A percentile compares a stretch with the other conserved stretches of the same genome.
Evolutionary conservation across 2,113 vertebrate species (phyloP).

Genomic region (Otus sunia): DNA sequence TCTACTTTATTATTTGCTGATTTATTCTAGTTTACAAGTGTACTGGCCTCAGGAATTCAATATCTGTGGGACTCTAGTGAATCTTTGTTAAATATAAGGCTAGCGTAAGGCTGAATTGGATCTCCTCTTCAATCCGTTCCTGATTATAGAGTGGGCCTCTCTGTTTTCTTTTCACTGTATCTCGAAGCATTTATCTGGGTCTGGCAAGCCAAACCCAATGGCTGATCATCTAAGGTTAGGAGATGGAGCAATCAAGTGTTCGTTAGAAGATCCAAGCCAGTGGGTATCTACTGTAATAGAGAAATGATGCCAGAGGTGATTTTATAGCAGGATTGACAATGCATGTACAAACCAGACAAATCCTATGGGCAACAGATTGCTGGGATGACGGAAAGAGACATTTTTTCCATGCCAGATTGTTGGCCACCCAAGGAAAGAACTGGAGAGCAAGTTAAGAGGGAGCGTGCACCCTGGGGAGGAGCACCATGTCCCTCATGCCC

Average conservation of each 20-base stretch:
- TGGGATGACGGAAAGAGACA: neutral
- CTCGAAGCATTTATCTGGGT: neutral
- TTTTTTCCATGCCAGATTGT: neutral
- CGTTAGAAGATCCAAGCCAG: neutral
- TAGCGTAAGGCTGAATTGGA: neutral
- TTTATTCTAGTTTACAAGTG: neutral
- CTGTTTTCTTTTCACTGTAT: neutral
- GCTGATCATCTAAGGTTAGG: neutral
- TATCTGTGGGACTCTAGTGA: neutral
- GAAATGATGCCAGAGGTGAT: neutral
- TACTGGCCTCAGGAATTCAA: neutral
- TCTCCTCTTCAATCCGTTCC: neutral
- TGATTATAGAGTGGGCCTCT: neutral
- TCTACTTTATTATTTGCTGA: neutral
- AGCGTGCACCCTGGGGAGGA: neutral
- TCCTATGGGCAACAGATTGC: neutral
- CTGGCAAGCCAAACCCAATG: neutral
- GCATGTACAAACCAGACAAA: neutral
- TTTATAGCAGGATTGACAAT: neutral
- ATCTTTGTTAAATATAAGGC: neutral
- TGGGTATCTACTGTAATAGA: neutral
- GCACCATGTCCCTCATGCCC: fast-evolving
- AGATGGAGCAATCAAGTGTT: neutral
- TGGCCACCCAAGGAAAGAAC: neutral
- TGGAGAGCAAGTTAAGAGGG: neutral